phyloP scores from a whole-genome alignment of 2,113 vertebrate species.

The Silurus asotus region DNA sequence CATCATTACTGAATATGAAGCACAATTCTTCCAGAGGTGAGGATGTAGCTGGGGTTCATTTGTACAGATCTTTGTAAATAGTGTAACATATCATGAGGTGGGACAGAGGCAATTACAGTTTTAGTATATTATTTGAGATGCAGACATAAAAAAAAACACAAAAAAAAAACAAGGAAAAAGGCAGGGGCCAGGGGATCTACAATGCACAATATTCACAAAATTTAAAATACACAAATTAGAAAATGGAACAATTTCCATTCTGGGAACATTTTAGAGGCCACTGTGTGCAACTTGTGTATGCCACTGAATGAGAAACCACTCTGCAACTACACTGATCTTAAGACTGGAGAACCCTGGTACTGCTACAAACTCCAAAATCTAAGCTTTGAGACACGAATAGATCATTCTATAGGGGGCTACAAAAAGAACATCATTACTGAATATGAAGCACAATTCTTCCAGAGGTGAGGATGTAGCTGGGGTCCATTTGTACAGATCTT shows the following conservation, averaged over 20 bases:
- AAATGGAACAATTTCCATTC: too few species aligned
- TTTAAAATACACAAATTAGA: too few species aligned
- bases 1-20: constrained; percentile 82
- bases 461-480: constrained; percentile 74
- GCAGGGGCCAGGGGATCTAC: too few species aligned
- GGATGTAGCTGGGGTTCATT: background rate
- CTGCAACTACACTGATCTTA: constrained; percentile 93
- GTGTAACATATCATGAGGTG: too few species aligned
- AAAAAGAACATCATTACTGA: constrained; percentile 81
- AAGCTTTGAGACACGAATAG: constrained; percentile 84
- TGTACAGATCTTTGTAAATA: background rate
- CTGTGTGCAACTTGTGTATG: constrained; percentile 87
- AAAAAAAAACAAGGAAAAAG: too few species aligned
- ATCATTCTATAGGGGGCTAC: constrained; percentile 89
- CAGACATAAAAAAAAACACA: too few species aligned
- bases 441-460: constrained; percentile 85
- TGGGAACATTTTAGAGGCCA: too few species aligned
- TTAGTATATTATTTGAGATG: too few species aligned
- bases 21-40: constrained; percentile 88
- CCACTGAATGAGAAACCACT: constrained; percentile 71
- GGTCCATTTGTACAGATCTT: background rate
- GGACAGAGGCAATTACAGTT: too few species aligned
- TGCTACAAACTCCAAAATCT: constrained; percentile 91
- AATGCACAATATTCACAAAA: too few species aligned
- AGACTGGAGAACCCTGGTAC: constrained; percentile 94